Evolutionary conservation across 2,113 vertebrate genomes (phyloP), one percentile per base, ranked within the genome.

Genomic region (Chaetodon auriga): DNA sequence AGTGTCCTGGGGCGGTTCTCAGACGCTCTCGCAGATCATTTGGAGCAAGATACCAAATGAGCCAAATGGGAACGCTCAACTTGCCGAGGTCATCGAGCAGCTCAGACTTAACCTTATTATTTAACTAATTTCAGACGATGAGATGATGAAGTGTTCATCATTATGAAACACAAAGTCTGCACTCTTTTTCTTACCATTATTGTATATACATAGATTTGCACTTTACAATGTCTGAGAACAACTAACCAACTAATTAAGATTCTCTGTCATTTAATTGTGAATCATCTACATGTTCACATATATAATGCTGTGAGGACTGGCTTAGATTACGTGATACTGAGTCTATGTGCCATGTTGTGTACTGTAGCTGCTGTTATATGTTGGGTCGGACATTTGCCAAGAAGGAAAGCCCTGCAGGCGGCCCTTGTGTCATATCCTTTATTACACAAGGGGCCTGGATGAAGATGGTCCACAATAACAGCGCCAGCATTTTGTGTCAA

Each of bases 381-480:
- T 75, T 72, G 23, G 46, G 70, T 78, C 7, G 23, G 23, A 55
- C 62, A 21, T 62, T 78, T 83, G 86, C 80, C 84, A 90, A 79
- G 80, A 72, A 86, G 77, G 78, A 85, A 90, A 92, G 83, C 84
- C 84, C 83, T 73, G 79, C 75, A 81, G 82, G 68, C 21, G 14
- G 64, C 48, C 71, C 69, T 48, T 61, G 49, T 74, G 51, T 85
- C 83, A 68, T 48, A 70, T 79, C 65, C 63, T 63, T 73, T 57
- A 80, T 74, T 30, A 53, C 18, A 65, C 53, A 65, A 70, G 38
- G 18, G 35, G 38, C 23, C 85, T 82, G 74, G 48, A 85, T 75
- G 62, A 68, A 63, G n/a, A 62, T 79, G 55, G 53, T 43, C 61
- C 65, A 9, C 54, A 45, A 78, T 35, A 66, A 30, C 38, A 36